A percentile compares a stretch with the other conserved stretches of the same genome.
Conservation (phyloP, 2,888 invertebrate species). For the Mycalesis mineus region DNA sequence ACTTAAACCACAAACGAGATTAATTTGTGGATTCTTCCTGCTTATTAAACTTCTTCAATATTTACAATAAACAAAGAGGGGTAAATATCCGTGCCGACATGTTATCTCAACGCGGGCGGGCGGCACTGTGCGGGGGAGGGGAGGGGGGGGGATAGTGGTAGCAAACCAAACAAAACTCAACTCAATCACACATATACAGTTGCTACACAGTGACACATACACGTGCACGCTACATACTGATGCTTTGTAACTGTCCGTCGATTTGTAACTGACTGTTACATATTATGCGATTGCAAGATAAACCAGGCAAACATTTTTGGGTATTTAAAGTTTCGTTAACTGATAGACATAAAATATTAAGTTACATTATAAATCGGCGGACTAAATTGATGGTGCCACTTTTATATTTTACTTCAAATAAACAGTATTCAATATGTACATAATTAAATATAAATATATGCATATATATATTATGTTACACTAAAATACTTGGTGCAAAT, state of each 20-base stretch:
- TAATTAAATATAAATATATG: neutral
- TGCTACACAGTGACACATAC: slow-evolving; percentile 20
- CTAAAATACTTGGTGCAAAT: slow-evolving; percentile 2
- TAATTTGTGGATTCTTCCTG: neutral
- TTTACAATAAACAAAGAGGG: neutral
- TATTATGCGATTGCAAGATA: neutral
- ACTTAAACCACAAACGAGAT: too few species aligned
- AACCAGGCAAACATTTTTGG: neutral
- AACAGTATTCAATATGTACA: slow-evolving; percentile 1
- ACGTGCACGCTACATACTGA: slow-evolving; percentile 37
- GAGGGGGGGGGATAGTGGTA: slow-evolving; percentile 54
- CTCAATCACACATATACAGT: slow-evolving; percentile 22
- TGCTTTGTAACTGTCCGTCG: slow-evolving; percentile 23
- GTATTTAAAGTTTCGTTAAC: too few species aligned
- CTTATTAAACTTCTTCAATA: neutral
- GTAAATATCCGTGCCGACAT: neutral
- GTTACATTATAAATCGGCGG: neutral
- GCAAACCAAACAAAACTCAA: slow-evolving; percentile 50
- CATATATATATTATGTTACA: neutral
- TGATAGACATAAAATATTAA: too few species aligned
- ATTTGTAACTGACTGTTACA: slow-evolving; percentile 11
- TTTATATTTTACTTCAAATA: neutral
- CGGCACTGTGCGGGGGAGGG: slow-evolving; percentile 29
- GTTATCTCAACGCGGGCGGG: slow-evolving; percentile 13
- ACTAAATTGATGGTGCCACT: slow-evolving; percentile 4